Base-by-base conservation (phyloP, 1,140 invertebrate species). In the Drosophila sucinea region DNA sequence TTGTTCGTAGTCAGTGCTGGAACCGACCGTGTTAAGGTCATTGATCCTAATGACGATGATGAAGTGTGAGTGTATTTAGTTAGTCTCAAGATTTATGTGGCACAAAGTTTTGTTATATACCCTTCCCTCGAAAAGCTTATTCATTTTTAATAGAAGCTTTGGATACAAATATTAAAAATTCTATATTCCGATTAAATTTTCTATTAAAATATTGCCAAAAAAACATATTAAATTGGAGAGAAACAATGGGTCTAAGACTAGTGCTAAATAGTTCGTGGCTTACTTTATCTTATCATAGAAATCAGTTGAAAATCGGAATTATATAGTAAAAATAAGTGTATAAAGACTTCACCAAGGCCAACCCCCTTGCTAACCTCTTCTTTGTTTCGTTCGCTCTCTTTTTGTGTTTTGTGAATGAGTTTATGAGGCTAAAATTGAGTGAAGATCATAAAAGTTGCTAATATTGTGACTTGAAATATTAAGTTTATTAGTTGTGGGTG, bases 1-100 rank as follows among this genome's bases (percentile, higher is more conserved):
- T 72, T 60, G 83, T 10, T 4, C 10, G 35, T 10, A 79, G 56
- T 70, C 82, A 86, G 75, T 72, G 83, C 68, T 57, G 67, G n/a
- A 8, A 57, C 44, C 32, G 32, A 35, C 56, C 11, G n/a, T 51
- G n/a, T 25, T 25, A 58, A 63, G 83, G 76, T 87, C 79, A 79
- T n/a, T 71, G 83, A 86, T 67, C 81, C 30, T 51, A 33, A 56
- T 63, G 38, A 63, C 60, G 30, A 54, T 57, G 55, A 57, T 57
- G 30, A 55, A 29, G 51, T 44, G 17, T 32, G 30, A 40, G 33
- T 69, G 55, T 70, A 54, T 58, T 74, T 70, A 68, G 62, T 68
- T 58, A 63, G 44, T 23, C 55, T n/a, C 8, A 47, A 47, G 10
- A 17, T 51, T 29, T 51, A 35, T 32, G 55, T 32, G 55, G 55